Conservation (phyloP, 2,888 invertebrate genomes). For the Linyphia triangularis region DNA sequence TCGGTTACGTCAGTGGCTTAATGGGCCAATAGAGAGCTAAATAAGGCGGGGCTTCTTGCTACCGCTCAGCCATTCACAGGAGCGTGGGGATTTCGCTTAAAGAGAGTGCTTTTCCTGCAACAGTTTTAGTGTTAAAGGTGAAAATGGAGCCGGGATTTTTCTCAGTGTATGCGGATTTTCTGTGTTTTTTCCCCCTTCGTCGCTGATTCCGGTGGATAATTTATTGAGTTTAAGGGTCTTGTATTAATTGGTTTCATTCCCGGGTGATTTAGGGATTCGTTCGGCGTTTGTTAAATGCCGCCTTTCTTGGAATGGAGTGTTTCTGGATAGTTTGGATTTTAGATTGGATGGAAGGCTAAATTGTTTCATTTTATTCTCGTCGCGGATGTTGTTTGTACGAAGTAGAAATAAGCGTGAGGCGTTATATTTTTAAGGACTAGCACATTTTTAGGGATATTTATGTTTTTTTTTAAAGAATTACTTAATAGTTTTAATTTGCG, state of each 20-base stretch:
- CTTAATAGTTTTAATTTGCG: no score
- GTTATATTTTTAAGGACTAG: no score
- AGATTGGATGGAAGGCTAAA: no score
- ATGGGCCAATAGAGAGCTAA: conserved; percentile 47
- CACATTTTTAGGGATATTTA: no score
- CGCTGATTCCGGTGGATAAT: conserved; percentile 39
- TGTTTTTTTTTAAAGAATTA: no score
- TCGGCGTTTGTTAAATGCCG: background rate
- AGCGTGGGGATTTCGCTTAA: conserved; percentile 65
- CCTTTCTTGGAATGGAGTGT: no score
- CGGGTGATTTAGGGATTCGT: conserved; percentile 1
- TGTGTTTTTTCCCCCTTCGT: background rate
- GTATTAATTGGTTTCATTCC: conserved; percentile 48
- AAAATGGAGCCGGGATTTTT: conserved; percentile 61
- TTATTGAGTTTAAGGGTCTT: conserved; percentile 45
- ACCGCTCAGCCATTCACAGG: conserved; percentile 53
- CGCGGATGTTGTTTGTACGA: no score
- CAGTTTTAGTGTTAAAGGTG: conserved; percentile 59
- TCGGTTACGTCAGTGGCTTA: conserved; percentile 51
- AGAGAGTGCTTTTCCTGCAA: conserved; percentile 32
- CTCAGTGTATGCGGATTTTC: conserved; percentile 32
- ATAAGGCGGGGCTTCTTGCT: conserved; percentile 35
- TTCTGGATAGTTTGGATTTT: no score
- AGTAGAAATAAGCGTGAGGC: no score
- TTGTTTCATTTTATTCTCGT: no score